Evolutionary conservation across 1,140 invertebrate species (phyloP).

Genomic region (Armadillidium nasatum): DNA sequence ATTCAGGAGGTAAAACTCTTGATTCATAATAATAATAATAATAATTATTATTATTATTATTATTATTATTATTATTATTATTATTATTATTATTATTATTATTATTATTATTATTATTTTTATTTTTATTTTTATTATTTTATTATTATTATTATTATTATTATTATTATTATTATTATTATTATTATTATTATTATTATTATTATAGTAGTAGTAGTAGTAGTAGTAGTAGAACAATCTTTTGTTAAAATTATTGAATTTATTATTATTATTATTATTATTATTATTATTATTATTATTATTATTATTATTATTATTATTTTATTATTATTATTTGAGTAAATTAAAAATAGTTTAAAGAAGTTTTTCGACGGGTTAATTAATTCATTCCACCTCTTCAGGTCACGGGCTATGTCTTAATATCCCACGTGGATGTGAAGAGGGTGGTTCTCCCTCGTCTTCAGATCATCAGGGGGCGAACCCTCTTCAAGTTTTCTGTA

Average conservation of each 20-base stretch:
- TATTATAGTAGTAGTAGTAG: too few relatives aligned
- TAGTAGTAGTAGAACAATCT: too few relatives aligned
- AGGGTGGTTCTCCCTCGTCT: slow-evolving; percentile 79
- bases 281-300: too few relatives aligned
- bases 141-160: neutral
- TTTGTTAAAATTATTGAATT: too few relatives aligned
- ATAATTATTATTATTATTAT: neutral
- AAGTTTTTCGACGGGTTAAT: neutral
- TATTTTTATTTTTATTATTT: neutral
- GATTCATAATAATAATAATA: neutral
- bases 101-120: neutral
- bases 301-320: too few relatives aligned
- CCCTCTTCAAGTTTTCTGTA: slow-evolving; percentile 78
- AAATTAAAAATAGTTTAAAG: too few relatives aligned
- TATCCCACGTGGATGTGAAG: slow-evolving; percentile 83
- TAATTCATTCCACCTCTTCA: slow-evolving; percentile 46
- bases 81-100: neutral
- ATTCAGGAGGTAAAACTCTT: slow-evolving; percentile 63
- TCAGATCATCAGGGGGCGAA: slow-evolving; percentile 90
- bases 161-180: neutral
- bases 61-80: neutral
- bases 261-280: too few relatives aligned
- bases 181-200: neutral
- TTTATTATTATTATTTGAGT: too few relatives aligned
- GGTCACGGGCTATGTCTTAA: slow-evolving; percentile 94